Conservation (phyloP, 1,140 invertebrate species). For the Luehdorfia chinensis region DNA sequence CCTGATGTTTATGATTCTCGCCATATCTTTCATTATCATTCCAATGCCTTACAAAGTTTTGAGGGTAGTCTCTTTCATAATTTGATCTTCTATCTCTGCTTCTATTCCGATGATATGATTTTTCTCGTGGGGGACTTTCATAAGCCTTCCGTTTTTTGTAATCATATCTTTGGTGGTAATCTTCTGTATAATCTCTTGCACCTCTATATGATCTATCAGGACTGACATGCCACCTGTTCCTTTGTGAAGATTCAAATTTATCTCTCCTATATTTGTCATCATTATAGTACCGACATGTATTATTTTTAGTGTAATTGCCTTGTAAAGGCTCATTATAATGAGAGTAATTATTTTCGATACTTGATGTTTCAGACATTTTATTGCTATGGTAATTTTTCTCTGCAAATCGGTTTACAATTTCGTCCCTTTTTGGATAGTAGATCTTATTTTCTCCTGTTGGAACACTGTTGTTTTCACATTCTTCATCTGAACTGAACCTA, state of each 20-base stretch:
- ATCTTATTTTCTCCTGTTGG: constrained; percentile 20
- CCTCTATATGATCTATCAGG: constrained; percentile 27
- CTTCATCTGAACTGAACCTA: constrained; percentile 51
- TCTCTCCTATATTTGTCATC: constrained; percentile 31
- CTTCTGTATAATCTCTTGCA: constrained; percentile 22
- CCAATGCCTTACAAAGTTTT: constrained; percentile 27
- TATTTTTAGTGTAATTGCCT: constrained; percentile 27
- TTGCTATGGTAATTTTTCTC: constrained; percentile 9
- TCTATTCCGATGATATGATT: constrained; percentile 26
- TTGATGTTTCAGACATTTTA: constrained; percentile 26
- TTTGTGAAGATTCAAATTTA: constrained; percentile 31
- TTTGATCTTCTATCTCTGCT: constrained; percentile 27
- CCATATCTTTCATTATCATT: constrained; percentile 24
- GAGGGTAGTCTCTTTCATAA: constrained; percentile 19
- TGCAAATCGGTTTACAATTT: not conserved
- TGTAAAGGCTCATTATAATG: constrained; percentile 18
- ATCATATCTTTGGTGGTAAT: constrained; percentile 22
- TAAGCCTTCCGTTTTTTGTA: constrained; percentile 22
- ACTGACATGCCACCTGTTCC: constrained; percentile 26
- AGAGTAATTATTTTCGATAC: constrained; percentile 24
- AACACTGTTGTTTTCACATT: constrained; percentile 24
- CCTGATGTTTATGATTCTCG: constrained; percentile 33
- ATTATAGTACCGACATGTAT: constrained; percentile 23
- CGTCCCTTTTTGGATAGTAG: not conserved
- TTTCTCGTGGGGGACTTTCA: constrained; percentile 40